Percentiles rank a stretch among this genome's conserved stretches.
phyloP scores from a whole-genome alignment of 2,888 invertebrate species.

The Dryadula phaetusa region DNA sequence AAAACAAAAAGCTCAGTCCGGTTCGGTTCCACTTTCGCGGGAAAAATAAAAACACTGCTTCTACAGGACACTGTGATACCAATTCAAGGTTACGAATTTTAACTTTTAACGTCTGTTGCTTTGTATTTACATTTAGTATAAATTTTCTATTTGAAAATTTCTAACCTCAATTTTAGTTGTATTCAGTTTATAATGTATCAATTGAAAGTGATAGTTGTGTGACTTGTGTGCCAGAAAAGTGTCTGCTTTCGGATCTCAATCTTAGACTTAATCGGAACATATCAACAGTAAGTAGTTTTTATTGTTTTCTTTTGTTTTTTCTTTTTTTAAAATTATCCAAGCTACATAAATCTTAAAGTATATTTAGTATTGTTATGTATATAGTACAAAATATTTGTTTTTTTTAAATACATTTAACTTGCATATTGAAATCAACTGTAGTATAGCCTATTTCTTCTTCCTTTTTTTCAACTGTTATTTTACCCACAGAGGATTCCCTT shows the following conservation, averaged over 20 bases:
- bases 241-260: constrained; percentile 28
- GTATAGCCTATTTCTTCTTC: too few relatives aligned
- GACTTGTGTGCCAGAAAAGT: constrained; percentile 46
- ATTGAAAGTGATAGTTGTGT: constrained; percentile 50
- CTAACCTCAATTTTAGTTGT: not conserved
- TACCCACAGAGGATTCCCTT: too few relatives aligned
- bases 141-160: not conserved
- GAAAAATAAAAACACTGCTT: constrained; percentile 55
- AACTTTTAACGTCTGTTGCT: constrained; percentile 10
- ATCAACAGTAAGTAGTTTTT: constrained; percentile 18
- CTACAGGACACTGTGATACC: constrained; percentile 43
- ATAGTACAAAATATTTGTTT: too few relatives aligned
- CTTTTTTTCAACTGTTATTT: too few relatives aligned
- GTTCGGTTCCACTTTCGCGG: constrained; percentile 62
- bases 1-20: constrained; percentile 66
- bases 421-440: too few relatives aligned
- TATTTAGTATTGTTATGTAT: too few relatives aligned
- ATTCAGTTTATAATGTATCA: constrained; percentile 9
- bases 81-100: constrained; percentile 45
- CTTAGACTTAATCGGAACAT: constrained; percentile 7
- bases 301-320: not conserved
- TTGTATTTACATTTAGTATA: not conserved
- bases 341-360: too few relatives aligned
- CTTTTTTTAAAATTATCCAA: not conserved
- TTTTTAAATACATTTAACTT: too few relatives aligned